A percentile compares a stretch with the other conserved stretches of the same genome.
These are phyloP conservation scores for Anisognathus igniventris DNA, from an alignment of 2,797 vertebrate species.

Conservation along the genomic window DNA sequence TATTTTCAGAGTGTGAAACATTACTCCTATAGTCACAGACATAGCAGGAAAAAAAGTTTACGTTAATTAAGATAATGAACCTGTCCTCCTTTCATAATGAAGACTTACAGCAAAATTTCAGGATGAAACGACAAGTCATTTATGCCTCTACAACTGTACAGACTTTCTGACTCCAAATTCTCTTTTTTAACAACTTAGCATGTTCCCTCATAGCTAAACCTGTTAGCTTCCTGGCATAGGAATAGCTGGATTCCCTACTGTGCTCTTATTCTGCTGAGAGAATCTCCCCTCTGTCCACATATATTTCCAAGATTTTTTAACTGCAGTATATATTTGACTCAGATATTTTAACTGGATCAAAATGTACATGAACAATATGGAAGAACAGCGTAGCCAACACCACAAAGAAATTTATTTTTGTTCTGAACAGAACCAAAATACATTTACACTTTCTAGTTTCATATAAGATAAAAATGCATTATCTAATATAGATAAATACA, in stretches of 20 bases:
- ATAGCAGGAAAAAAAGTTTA: background rate
- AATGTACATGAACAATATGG: background rate
- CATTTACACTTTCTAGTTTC: background rate
- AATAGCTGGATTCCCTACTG: background rate
- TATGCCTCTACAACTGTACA: background rate
- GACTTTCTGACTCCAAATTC: background rate
- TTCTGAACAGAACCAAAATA: background rate
- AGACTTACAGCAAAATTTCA: background rate
- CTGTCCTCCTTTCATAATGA: background rate
- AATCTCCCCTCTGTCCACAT: background rate
- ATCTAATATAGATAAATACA: background rate
- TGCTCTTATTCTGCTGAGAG: background rate
- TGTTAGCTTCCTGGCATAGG: background rate
- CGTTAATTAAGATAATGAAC: background rate
- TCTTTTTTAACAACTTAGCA: background rate
- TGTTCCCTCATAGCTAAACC: background rate
- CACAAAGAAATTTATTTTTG: background rate
- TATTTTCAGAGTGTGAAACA: background rate
- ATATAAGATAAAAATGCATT: background rate
- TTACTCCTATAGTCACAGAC: background rate
- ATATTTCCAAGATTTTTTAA: background rate
- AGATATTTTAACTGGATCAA: background rate
- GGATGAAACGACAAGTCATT: background rate
- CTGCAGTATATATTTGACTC: background rate
- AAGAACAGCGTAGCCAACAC: background rate